phyloP scores from a whole-genome alignment of 2,113 vertebrate genomes.

The Hyla sarda region DNA sequence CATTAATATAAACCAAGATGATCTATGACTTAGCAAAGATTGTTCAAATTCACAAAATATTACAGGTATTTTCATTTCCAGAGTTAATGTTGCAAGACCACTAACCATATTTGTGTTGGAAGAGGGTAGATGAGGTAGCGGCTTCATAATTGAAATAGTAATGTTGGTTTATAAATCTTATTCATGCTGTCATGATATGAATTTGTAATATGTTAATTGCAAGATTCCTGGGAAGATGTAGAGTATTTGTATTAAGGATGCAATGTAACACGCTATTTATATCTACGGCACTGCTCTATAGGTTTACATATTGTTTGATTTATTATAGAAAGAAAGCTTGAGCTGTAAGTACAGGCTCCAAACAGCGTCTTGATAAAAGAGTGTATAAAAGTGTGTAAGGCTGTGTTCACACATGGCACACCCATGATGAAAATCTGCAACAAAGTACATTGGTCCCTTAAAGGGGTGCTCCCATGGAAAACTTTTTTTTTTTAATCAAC shows the following conservation, averaged over 20 bases:
- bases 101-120: constrained; percentile 21
- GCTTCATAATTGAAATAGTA: constrained; percentile 21
- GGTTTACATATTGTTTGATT: not conserved
- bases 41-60: constrained; percentile 23
- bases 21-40: constrained; percentile 9
- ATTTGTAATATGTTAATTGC: constrained; percentile 12
- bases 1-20: constrained; percentile 13
- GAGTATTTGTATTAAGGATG: not conserved
- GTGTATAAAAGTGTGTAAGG: not conserved
- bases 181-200: constrained; percentile 2
- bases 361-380: not conserved
- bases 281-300: not conserved
- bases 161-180: constrained; percentile 30
- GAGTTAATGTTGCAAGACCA: constrained; percentile 44
- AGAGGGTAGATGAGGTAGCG: constrained; percentile 1
- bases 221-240: not conserved
- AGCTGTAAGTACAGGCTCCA: not conserved
- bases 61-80: constrained; percentile 33
- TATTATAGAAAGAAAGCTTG: not conserved
- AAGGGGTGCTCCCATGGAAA: too few species aligned
- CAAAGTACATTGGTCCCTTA: too few species aligned
- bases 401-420: not conserved
- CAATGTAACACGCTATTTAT: not conserved
- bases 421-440: too few species aligned
- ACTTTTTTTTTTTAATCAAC: too few species aligned